phyloP scores from a whole-genome alignment of 1,140 invertebrate species.

The Drosophila sp. region DNA sequence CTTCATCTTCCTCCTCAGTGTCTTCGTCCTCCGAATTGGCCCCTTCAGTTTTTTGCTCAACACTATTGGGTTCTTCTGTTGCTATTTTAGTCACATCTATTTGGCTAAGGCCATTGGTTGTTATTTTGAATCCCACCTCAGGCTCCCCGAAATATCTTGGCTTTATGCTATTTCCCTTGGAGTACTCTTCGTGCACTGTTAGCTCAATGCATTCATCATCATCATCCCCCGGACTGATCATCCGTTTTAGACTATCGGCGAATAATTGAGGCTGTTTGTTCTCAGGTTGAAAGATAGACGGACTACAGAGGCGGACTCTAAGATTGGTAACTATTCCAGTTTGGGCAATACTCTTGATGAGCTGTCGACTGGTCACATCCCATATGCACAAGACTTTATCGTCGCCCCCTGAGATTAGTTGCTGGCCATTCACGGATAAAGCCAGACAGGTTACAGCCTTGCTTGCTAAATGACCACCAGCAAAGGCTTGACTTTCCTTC shows the following conservation, averaged over 20 bases:
- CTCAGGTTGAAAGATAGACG: constrained; percentile 82
- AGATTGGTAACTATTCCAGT: constrained; percentile 90
- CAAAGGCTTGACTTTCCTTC: constrained; percentile 84
- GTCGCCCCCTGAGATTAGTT: constrained; percentile 89
- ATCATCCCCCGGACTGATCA: constrained; percentile 56
- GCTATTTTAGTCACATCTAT: not conserved
- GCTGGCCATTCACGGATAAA: constrained; percentile 87
- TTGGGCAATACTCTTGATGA: constrained; percentile 87
- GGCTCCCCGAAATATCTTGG: constrained; percentile 15
- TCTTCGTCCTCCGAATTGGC: constrained; percentile 1
- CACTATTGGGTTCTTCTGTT: not conserved
- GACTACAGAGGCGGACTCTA: constrained; percentile 84
- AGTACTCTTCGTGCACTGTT: constrained; percentile 49
- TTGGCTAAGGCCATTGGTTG: not conserved
- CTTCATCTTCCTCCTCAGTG: constrained; percentile 1
- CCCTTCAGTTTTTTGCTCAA: not conserved
- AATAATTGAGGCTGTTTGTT: constrained; percentile 82
- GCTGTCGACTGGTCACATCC: constrained; percentile 90
- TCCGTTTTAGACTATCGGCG: constrained; percentile 81
- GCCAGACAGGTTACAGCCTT: constrained; percentile 87
- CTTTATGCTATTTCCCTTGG: not conserved
- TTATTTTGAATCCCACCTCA: constrained; percentile 12
- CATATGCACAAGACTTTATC: constrained; percentile 90
- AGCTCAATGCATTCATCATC: constrained; percentile 68
- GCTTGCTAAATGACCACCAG: constrained; percentile 87